phyloP scores from a whole-genome alignment of 2,888 invertebrate genomes.

The Leptinotarsa rubiginosa region DNA sequence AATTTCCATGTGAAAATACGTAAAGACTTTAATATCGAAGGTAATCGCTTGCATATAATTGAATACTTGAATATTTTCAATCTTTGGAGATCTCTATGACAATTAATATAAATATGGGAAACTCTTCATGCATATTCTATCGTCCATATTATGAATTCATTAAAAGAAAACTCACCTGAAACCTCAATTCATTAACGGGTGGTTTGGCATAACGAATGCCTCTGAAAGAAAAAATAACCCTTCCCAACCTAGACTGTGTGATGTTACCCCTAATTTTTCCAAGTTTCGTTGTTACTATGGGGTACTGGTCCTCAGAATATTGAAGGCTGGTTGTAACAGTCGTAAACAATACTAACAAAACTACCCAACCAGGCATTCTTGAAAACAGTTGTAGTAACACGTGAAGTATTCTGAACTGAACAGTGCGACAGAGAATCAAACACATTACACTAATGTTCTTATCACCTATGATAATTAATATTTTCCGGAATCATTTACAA shows the following conservation, averaged over 20 bases:
- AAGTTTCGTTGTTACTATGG: constrained; percentile 49
- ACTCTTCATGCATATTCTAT: no score
- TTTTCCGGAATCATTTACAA: constrained; percentile 1
- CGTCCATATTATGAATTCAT: neutral
- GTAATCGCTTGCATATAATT: no score
- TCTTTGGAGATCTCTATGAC: no score
- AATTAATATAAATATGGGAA: no score
- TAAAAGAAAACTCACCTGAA: constrained; percentile 57
- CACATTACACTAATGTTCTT: neutral
- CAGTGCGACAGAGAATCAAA: neutral
- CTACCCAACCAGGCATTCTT: neutral
- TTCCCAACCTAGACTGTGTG: constrained; percentile 54
- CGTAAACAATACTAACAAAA: neutral
- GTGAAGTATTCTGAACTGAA: neutral
- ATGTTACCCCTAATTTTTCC: constrained; percentile 56
- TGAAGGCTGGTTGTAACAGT: neutral
- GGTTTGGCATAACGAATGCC: constrained; percentile 56
- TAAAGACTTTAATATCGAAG: no score
- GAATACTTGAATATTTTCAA: no score
- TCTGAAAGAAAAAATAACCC: constrained; percentile 57
- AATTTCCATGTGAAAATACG: no score
- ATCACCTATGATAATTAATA: neutral
- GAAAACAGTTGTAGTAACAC: neutral
- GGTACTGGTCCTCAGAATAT: constrained; percentile 46
- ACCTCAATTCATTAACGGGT: constrained; percentile 61